Evolutionary conservation across 2,113 vertebrate species (phyloP).

Genomic region (Herpailurus yagouaroundi): DNA sequence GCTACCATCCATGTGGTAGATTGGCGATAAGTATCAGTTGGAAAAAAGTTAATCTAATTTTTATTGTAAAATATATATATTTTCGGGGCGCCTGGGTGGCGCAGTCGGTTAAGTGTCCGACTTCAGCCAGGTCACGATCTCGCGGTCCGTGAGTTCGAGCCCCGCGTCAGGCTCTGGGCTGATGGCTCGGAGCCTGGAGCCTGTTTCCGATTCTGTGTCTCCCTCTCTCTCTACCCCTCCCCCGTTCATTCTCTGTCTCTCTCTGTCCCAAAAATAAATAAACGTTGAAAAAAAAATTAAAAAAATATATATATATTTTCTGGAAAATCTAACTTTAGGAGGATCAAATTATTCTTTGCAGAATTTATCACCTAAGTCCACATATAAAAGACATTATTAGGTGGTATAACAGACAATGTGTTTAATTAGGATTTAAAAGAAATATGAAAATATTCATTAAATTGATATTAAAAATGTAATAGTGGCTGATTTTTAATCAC

Average conservation of each 20-base stretch:
- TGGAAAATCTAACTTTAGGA: neutral
- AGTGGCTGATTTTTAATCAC: slow-evolving; percentile 19
- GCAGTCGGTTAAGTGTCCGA: too few relatives aligned
- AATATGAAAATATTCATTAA: slow-evolving; percentile 41
- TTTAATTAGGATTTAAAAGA: slow-evolving; percentile 5
- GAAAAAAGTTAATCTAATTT: neutral
- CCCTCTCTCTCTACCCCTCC: too few relatives aligned
- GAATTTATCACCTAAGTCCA: neutral
- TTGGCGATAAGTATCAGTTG: neutral
- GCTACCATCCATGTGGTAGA: too few relatives aligned
- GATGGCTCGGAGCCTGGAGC: too few relatives aligned
- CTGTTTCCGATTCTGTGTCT: too few relatives aligned
- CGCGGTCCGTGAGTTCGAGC: too few relatives aligned
- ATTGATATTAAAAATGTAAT: slow-evolving; percentile 26
- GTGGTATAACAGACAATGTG: neutral
- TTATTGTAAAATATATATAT: slow-evolving; percentile 5
- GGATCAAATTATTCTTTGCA: slow-evolving; percentile 7
- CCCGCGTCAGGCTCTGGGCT: too few relatives aligned
- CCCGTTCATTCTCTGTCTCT: too few relatives aligned
- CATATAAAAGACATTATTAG: slow-evolving; percentile 14
- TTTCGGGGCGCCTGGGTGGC: too few relatives aligned
- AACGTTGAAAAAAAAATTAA: too few relatives aligned
- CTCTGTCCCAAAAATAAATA: too few relatives aligned
- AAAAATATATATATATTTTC: neutral
- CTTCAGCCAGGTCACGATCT: too few relatives aligned